Conservation (phyloP, 37 sponge, comb jelly and placozoan genomes). For the Eunapius fragilis region DNA sequence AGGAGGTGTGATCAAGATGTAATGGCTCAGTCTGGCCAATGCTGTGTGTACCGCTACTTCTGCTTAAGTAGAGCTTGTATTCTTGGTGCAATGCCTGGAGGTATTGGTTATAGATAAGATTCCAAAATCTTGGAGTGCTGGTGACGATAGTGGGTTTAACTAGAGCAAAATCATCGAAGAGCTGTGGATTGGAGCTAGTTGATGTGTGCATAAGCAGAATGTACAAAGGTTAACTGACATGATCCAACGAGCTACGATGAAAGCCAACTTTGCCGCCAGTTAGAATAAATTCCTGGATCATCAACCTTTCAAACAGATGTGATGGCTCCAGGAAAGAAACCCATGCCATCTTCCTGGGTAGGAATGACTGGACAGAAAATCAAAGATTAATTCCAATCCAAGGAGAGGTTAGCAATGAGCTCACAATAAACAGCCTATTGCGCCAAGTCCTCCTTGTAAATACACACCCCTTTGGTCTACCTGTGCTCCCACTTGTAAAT, state of each 20-base stretch:
- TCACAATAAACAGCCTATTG: constrained; percentile 3
- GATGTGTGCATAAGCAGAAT: not conserved
- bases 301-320: constrained; percentile 42
- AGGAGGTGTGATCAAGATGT: too few relatives aligned
- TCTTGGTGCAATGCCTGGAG: constrained; percentile 32
- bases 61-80: constrained; percentile 3
- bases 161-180: constrained; percentile 64
- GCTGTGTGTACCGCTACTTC: too few relatives aligned
- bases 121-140: constrained; percentile 59
- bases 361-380: too few relatives aligned
- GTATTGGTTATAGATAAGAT: constrained; percentile 55
- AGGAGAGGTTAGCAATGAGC: too few relatives aligned
- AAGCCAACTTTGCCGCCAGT: constrained; percentile 56
- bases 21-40: too few relatives aligned
- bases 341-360: constrained; percentile 21
- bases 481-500: constrained; percentile 73
- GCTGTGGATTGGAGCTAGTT: constrained; percentile 1
- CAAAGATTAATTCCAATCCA: too few relatives aligned
- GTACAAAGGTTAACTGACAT: constrained; percentile 38
- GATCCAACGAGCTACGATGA: constrained; percentile 60
- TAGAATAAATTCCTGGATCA: constrained; percentile 19
- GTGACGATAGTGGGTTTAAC: constrained; percentile 63
- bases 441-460: constrained; percentile 46
- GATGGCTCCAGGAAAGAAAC: constrained; percentile 68
- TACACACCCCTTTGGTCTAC: constrained; percentile 63